Evolutionary conservation across 2,113 vertebrate species (phyloP).

Genomic region (Istiophorus platypterus): DNA sequence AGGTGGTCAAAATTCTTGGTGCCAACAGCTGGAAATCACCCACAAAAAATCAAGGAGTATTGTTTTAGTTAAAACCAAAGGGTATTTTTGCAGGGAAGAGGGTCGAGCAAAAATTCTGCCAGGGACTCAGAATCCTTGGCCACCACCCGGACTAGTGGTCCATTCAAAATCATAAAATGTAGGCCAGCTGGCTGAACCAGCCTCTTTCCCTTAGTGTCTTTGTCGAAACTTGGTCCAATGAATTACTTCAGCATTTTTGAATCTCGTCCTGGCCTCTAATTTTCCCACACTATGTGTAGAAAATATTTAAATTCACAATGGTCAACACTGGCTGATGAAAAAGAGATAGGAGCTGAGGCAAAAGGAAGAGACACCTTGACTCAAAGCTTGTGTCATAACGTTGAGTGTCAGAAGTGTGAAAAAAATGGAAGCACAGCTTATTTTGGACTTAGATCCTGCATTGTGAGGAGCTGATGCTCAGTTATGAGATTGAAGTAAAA

Average conservation of each 20-base stretch:
- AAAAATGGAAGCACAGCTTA: not conserved
- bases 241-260: not conserved
- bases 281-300: constrained; percentile 35
- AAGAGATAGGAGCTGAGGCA: not conserved
- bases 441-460: constrained; percentile 19
- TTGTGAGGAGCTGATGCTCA: constrained; percentile 17
- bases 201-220: not conserved
- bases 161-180: constrained; percentile 41
- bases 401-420: not conserved
- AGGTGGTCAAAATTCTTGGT: constrained; percentile 15
- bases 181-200: constrained; percentile 21
- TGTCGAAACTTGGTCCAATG: not conserved
- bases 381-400: not conserved
- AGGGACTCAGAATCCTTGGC: constrained; percentile 15
- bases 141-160: constrained; percentile 25
- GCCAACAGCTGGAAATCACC: constrained; percentile 37
- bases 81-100: not conserved
- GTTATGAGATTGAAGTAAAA: not conserved
- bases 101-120: constrained; percentile 3
- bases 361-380: not conserved
- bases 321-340: not conserved
- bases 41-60: constrained; percentile 47
- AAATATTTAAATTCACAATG: constrained; percentile 8
- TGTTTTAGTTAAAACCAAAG: constrained; percentile 20
- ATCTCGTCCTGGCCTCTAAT: not conserved